Evolutionary conservation across 2,888 invertebrate species (phyloP).

Genomic region (Drosophila phalerata): DNA sequence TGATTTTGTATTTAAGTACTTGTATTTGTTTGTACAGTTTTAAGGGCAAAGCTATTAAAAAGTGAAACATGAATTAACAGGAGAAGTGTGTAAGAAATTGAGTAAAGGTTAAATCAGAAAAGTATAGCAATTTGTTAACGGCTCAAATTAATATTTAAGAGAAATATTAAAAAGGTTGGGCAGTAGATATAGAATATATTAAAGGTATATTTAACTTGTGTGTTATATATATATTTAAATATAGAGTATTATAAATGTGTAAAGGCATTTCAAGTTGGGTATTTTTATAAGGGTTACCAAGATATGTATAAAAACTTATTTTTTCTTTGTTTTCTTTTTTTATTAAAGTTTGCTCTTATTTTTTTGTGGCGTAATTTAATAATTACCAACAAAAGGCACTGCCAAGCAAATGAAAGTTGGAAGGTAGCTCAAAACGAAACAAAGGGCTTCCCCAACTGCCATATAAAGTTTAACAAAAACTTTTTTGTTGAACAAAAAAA

Average conservation of each 20-base stretch:
- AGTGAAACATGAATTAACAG: conserved; percentile 52
- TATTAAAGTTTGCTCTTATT: conserved; percentile 12
- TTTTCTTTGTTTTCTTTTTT: conserved; percentile 7
- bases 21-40: conserved; percentile 53
- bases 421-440: conserved; percentile 9
- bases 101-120: conserved; percentile 22
- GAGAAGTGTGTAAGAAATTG: conserved; percentile 46
- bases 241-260: conserved; percentile 32
- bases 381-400: conserved; percentile 43
- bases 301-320: conserved; percentile 16
- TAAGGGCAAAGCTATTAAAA: conserved; percentile 44
- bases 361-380: conserved; percentile 12
- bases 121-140: conserved; percentile 13
- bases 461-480: conserved; percentile 31
- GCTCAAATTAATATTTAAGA: conserved; percentile 39
- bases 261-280: conserved; percentile 20
- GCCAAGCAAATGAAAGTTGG: conserved; percentile 23
- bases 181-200: conserved; percentile 45
- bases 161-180: conserved; percentile 41
- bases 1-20: conserved; percentile 41
- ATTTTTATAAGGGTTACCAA: conserved; percentile 14
- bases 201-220: conserved; percentile 36
- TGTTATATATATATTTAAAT: conserved; percentile 35
- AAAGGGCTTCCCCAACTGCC: conserved; percentile 23
- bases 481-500: conserved; percentile 11